phyloP scores from a whole-genome alignment of 2,888 invertebrate genomes.

The Tetrapedia diversipes region DNA sequence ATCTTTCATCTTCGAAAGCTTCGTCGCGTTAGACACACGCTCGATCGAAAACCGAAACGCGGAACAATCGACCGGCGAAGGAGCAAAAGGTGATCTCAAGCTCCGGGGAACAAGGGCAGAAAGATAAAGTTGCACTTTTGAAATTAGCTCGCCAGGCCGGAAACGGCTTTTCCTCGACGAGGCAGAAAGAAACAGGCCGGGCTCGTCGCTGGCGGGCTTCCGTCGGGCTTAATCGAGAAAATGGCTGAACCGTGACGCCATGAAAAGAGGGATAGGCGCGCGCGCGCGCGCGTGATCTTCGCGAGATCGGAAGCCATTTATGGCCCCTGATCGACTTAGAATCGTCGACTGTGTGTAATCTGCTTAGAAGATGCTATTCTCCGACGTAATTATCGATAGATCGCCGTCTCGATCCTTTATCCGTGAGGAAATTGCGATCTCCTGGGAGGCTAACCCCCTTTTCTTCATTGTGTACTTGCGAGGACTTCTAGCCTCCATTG shows the following conservation, averaged over 20 bases:
- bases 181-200: constrained; percentile 40
- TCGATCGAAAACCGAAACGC: not conserved
- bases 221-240: constrained; percentile 72
- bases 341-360: constrained; percentile 49
- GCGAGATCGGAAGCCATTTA: constrained; percentile 67
- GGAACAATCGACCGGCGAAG: not conserved
- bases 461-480: too few species aligned
- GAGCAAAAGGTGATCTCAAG: constrained; percentile 12
- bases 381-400: constrained; percentile 33
- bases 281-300: too few species aligned
- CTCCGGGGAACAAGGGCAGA: not conserved
- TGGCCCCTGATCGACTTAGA: constrained; percentile 50
- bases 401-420: not conserved
- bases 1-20: too few species aligned
- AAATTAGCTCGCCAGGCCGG: constrained; percentile 48
- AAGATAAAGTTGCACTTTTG: constrained; percentile 41
- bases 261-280: constrained; percentile 61
- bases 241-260: constrained; percentile 62
- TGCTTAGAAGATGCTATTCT: constrained; percentile 33
- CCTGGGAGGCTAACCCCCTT: too few species aligned
- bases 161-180: constrained; percentile 24
- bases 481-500: not conserved
- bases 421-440: constrained; percentile 15
- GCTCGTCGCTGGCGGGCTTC: constrained; percentile 63
- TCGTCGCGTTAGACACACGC: too few species aligned